phyloP scores from a whole-genome alignment of 2,113 vertebrate species.

The Thunnus maccoyii region DNA sequence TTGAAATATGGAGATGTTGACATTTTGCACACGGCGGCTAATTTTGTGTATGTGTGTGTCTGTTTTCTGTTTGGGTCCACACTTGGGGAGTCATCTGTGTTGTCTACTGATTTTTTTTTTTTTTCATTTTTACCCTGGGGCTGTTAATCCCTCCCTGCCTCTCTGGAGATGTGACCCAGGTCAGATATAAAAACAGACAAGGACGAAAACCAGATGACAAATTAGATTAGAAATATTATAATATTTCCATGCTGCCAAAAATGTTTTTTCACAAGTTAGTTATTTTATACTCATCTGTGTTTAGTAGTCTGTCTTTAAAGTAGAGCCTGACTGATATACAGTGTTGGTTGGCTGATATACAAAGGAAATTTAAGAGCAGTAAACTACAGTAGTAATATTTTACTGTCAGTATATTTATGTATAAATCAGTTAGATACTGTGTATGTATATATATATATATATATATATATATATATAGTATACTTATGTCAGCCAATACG shows the following conservation, averaged over 20 bases:
- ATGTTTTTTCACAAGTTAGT: too few species aligned
- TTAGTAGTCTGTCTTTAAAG: too few species aligned
- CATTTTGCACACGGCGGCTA: conserved; percentile 47
- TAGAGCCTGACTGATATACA: too few species aligned
- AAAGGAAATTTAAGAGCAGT: too few species aligned
- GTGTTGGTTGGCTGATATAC: too few species aligned
- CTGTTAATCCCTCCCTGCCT: conserved; percentile 24
- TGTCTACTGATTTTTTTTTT: conserved; percentile 5
- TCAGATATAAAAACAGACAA: conserved; percentile 12
- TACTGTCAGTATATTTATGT: too few species aligned
- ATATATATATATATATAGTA: too few species aligned
- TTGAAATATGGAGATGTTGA: conserved; percentile 53
- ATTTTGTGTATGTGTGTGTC: conserved; percentile 32
- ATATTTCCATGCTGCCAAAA: not conserved
- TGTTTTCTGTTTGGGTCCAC: conserved; percentile 30
- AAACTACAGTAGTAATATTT: too few species aligned
- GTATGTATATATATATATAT: too few species aligned
- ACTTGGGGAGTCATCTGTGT: conserved; percentile 21
- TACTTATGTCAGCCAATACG: too few species aligned
- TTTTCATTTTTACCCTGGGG: conserved; percentile 3
- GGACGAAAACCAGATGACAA: not conserved
- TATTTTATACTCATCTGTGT: too few species aligned
- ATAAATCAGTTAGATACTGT: too few species aligned
- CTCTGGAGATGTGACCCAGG: conserved; percentile 47
- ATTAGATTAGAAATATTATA: not conserved